These are phyloP conservation scores for Vireo altiloquus DNA, from an alignment of 2,113 vertebrate species.

Conservation along the genomic window DNA sequence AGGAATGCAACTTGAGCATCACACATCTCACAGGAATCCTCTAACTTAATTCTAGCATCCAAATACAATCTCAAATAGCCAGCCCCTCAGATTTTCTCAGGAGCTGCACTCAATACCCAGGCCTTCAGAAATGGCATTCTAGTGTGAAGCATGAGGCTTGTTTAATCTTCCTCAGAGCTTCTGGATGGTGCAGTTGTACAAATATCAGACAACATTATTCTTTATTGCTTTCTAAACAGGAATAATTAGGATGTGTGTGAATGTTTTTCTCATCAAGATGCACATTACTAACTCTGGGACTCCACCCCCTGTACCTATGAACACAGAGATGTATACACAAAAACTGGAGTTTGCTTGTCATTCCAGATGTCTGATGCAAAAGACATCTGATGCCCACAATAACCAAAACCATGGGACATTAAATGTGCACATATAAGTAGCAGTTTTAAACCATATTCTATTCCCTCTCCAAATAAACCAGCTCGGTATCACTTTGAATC, in stretches of 20 bases:
- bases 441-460: not conserved
- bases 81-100: not conserved
- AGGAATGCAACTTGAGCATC: not conserved
- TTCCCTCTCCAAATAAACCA: not conserved
- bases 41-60: not conserved
- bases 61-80: not conserved
- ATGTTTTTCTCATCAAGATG: not conserved
- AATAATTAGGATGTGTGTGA: not conserved
- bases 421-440: not conserved
- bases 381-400: not conserved
- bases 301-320: fast-evolving
- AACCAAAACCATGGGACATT: not conserved
- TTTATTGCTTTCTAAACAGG: not conserved
- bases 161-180: not conserved
- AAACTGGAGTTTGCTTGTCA: not conserved
- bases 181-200: not conserved
- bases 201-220: not conserved
- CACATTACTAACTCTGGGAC: not conserved
- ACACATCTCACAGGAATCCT: not conserved
- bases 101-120: not conserved
- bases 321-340: not conserved
- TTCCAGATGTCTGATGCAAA: not conserved
- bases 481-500: not conserved
- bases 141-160: not conserved
- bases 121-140: not conserved